phyloP scores from a whole-genome alignment of 2,113 vertebrate genomes.

The Etia nguti region DNA sequence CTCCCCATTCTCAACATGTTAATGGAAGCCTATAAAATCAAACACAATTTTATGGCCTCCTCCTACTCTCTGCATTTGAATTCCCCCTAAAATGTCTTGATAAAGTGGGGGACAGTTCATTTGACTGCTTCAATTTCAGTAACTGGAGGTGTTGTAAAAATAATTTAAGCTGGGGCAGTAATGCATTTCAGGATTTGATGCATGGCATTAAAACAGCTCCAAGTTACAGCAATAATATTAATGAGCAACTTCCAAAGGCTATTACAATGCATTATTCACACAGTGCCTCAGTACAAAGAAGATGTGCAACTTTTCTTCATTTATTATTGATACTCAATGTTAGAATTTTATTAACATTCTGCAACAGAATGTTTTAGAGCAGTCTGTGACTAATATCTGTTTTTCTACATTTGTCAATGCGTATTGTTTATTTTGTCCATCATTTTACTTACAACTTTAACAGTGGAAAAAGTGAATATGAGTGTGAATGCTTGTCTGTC shows the following conservation, averaged over 20 bases:
- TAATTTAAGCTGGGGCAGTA: constrained; percentile 2
- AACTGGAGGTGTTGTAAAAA: constrained; percentile 5
- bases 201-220: not conserved
- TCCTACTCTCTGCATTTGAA: constrained; percentile 23
- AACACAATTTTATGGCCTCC: constrained; percentile 37
- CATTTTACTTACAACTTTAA: not conserved
- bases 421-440: not conserved
- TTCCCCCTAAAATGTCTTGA: constrained; percentile 19
- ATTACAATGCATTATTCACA: not conserved
- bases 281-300: not conserved
- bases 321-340: not conserved
- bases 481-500: not conserved
- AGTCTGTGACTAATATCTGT: not conserved
- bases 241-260: constrained; percentile 10
- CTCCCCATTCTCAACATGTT: constrained; percentile 23
- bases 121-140: constrained; percentile 25
- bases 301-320: not conserved
- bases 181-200: not conserved
- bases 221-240: not conserved
- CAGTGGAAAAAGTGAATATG: not conserved
- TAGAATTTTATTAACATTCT: not conserved
- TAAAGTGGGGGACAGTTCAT: constrained; percentile 24
- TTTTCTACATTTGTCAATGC: not conserved
- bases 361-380: not conserved
- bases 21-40: constrained; percentile 49